Evolutionary conservation across 2,113 vertebrate genomes (phyloP), one percentile per base, ranked within the genome.

Genomic region (Cricetomys ansorgei): DNA sequence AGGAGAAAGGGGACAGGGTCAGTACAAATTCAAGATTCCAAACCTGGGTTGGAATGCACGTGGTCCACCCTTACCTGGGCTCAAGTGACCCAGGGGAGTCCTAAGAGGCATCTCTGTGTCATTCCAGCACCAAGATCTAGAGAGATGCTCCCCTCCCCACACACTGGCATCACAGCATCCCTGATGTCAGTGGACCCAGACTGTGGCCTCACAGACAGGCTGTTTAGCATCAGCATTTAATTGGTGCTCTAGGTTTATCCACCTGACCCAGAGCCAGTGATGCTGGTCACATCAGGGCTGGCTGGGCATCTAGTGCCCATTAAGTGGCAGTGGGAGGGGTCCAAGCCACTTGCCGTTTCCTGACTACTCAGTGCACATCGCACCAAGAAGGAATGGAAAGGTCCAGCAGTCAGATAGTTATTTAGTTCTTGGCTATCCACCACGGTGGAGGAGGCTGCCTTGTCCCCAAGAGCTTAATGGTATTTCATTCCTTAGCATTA

Each of bases 131-230:
- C 57, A 8, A 12, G 1, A 13, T 10, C 48, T 55, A 64, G 79
- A 53, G 45, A 76, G 6, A 37, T 11, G 5, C 15, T 1, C n/a
- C 75, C 4, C 53, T 3, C 80, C 27, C 25, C 1, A 3, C 50
- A 0, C 1, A 0, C 34, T 3, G 21, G 16, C 27, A 7, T 45
- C 1, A 0, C 31, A 21, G 15, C 1, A 0, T 4, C 15, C 43
- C 40, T 5, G 13, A 4, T 1, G 0, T 17, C 6, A 6, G 31
- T 34, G 15, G 57, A 34, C 5, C n/a, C 21, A 29, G 19, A 8
- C 50, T 10, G 55, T 12, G 8, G 40, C 55, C n/a, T 37, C 73
- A 85, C 4, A 17, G 27, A 45, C 17, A n/a, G 21, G 45, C 31
- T 34, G 21, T 43, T 57, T n/a, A 29, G 57, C 43, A 7, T n/a